These are phyloP conservation scores for Tachystola acroxantha DNA, from an alignment of 2,888 invertebrate species.

Conservation along the genomic window DNA sequence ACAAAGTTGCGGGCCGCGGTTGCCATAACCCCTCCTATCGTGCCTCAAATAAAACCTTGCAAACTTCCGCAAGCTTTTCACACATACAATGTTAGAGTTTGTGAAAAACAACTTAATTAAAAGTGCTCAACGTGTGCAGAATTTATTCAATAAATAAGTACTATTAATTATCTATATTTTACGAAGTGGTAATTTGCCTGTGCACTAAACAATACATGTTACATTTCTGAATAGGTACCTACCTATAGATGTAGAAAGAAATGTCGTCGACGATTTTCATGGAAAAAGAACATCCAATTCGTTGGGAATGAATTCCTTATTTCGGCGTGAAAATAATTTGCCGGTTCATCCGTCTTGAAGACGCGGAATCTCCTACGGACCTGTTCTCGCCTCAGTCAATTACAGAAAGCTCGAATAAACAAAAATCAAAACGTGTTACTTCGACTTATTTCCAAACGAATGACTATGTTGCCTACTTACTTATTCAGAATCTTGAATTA, in stretches of 20 bases:
- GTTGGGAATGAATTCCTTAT: not conserved
- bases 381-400: not conserved
- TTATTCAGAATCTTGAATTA: too few species aligned
- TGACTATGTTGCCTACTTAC: too few species aligned
- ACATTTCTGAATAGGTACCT: too few species aligned
- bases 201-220: too few species aligned
- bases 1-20: conserved; percentile 49
- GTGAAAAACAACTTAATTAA: conserved; percentile 40
- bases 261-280: too few species aligned
- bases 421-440: too few species aligned
- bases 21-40: conserved; percentile 30
- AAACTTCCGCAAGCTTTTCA: conserved; percentile 45
- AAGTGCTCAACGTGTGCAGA: conserved; percentile 29
- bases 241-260: too few species aligned
- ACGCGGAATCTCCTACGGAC: conserved; percentile 2
- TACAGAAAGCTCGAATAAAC: too few species aligned
- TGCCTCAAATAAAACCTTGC: conserved; percentile 44
- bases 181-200: too few species aligned
- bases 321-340: conserved; percentile 8
- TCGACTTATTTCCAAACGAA: too few species aligned
- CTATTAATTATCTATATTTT: too few species aligned
- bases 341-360: conserved; percentile 12
- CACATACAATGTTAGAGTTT: conserved; percentile 42
- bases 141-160: too few species aligned
- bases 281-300: not conserved